Conservation (phyloP, 2,888 invertebrate species). For the Eledone cirrhosa region DNA sequence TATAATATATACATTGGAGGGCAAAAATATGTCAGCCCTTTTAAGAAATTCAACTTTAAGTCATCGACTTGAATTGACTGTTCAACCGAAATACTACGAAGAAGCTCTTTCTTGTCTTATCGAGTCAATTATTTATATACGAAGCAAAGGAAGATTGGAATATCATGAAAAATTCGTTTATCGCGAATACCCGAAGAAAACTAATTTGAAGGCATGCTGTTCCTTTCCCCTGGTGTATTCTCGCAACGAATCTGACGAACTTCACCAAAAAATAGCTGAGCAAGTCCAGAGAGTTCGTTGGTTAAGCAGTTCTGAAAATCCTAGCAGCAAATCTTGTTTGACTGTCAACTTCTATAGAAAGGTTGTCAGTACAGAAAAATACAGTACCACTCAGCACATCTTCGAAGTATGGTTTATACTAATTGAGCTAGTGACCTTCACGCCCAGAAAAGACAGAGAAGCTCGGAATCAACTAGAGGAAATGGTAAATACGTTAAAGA, state of each 20-base stretch:
- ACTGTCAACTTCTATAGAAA: no score
- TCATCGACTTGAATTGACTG: background rate
- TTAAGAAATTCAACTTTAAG: background rate
- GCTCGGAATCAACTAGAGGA: background rate
- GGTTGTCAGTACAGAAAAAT: no score
- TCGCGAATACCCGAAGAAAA: background rate
- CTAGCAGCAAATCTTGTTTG: no score
- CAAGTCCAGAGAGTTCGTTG: background rate
- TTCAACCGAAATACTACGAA: background rate
- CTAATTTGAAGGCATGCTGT: background rate
- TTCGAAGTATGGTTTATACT: background rate
- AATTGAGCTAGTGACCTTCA: background rate
- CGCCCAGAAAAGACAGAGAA: background rate
- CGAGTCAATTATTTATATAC: background rate
- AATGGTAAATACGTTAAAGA: background rate
- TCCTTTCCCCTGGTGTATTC: background rate
- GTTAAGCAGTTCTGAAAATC: background rate
- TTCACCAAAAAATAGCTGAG: background rate
- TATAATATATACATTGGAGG: no score
- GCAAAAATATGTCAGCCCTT: no score
- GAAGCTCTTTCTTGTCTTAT: slow-evolving; percentile 6
- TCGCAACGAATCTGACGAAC: background rate
- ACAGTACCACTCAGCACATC: background rate
- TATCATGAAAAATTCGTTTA: no score
- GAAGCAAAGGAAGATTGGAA: background rate